Conservation (phyloP, 1,140 invertebrate species). For the Leucophenga varia region DNA sequence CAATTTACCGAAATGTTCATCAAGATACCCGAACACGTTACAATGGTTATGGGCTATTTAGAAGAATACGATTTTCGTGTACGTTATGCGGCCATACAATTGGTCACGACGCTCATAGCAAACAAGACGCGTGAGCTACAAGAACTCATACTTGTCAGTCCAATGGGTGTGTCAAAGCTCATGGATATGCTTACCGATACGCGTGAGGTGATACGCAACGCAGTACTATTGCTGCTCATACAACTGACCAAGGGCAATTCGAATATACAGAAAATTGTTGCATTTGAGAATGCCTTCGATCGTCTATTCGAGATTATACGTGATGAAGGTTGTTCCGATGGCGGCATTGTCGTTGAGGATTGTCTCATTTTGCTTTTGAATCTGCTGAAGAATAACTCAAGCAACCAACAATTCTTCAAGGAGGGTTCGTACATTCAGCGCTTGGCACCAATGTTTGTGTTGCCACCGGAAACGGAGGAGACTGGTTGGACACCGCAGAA, state of each 20-base stretch:
- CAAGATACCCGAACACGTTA: conserved; percentile 86
- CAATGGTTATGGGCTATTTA: conserved; percentile 81
- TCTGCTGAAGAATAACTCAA: conserved; percentile 91
- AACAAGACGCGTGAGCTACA: conserved; percentile 91
- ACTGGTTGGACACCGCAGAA: conserved; percentile 91
- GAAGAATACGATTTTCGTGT: conserved; percentile 94
- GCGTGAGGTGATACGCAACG: conserved; percentile 95
- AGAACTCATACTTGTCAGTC: conserved; percentile 90
- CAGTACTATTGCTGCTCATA: conserved; percentile 89
- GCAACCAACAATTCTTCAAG: conserved; percentile 98
- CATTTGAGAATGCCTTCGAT: conserved; percentile 99
- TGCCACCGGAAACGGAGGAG: conserved; percentile 71
- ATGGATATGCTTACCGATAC: conserved; percentile 94
- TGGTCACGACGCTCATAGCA: conserved; percentile 78
- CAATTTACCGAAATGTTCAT: conserved; percentile 99
- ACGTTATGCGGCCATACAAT: conserved; percentile 81
- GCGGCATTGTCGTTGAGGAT: conserved; percentile 97
- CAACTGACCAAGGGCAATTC: conserved; percentile 93
- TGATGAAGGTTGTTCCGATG: conserved; percentile 91
- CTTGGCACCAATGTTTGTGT: conserved; percentile 82
- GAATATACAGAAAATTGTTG: conserved; percentile 99
- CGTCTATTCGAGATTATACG: conserved; percentile 89
- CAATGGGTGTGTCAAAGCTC: conserved; percentile 96
- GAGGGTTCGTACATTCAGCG: conserved; percentile 94
- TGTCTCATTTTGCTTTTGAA: conserved; percentile 94